Base-by-base conservation (phyloP, 2,888 invertebrate species). In the Tiliacea citrago region DNA sequence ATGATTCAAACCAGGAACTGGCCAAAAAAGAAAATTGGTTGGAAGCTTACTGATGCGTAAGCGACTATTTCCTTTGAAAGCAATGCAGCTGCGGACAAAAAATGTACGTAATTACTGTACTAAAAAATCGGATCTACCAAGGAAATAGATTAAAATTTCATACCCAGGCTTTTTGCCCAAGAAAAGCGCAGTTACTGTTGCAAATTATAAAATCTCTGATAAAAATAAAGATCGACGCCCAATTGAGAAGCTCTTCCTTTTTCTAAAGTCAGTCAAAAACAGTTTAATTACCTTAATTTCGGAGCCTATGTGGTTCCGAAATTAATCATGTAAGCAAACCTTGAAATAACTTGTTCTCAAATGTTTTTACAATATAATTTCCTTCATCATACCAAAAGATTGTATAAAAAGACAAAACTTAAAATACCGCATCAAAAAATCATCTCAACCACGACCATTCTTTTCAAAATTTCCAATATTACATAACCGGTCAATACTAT, bases 401-500 rank as follows among this genome's bases (percentile, higher is more conserved):
- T 39, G n/a, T 16, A 0, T 5, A 39, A 18, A 53, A n/a, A n/a
- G 4, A 24, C 5, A 12, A 1, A 16, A 18, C 16, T 8, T 24
- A 70, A 16, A 8, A 13, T 24, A 47, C 8, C 16, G 7, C 9
- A 10, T 12, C 72, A 58, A 35, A 24, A 55, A 24, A 21, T 1
- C 9, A 51, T 45, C 70, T 29, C 13, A 13, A 3, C 2, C 24
- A n/a, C 13, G 13, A 73, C n/a, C 29, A 45, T 39, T 24, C 58
- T 39, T 51, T 73, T 49, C 12, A 66, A 71, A 69, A 69, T 81
- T 70, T 77, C 69, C 70, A 77, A 84, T 61, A 49, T 82, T 73
- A 77, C 63, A 65, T 82, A 82, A 82, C 53, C 21, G 42, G 65
- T 73, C 76, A 61, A 77, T 81, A 81, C 58, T 58, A 65, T n/a